phyloP scores from a whole-genome alignment of 2,797 vertebrate species.

The Xenentodon cancila region DNA sequence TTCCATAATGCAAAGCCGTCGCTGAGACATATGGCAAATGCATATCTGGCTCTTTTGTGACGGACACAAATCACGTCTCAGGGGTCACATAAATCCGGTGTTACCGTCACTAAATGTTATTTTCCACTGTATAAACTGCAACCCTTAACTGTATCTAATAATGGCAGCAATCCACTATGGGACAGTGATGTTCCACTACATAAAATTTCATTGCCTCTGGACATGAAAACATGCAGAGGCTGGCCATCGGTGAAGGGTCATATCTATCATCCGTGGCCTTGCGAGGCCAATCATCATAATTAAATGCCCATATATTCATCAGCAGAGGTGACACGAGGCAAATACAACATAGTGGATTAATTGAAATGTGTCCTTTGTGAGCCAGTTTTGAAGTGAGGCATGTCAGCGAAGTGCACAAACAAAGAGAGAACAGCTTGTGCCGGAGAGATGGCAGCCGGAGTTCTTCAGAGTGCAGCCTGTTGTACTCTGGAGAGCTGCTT shows the following conservation, averaged over 20 bases:
- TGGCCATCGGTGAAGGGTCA: slow-evolving; percentile 32
- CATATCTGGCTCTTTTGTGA: slow-evolving; percentile 12
- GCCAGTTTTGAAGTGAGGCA: slow-evolving; percentile 13
- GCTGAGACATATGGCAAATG: slow-evolving; percentile 17
- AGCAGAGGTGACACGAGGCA: slow-evolving; percentile 24
- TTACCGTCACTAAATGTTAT: slow-evolving; percentile 23
- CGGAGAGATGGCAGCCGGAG: background rate
- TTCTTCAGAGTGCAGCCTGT: slow-evolving; percentile 26
- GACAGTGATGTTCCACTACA: slow-evolving; percentile 25
- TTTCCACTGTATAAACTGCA: slow-evolving; percentile 28
- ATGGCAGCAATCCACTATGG: background rate
- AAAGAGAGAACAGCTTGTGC: slow-evolving; percentile 17
- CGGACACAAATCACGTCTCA: slow-evolving; percentile 19
- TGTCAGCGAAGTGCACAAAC: slow-evolving; percentile 16
- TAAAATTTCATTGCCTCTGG: slow-evolving; percentile 45
- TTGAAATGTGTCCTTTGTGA: slow-evolving; percentile 47
- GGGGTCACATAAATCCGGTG: slow-evolving; percentile 2
- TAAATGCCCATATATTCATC: slow-evolving; percentile 58
- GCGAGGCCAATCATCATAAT: slow-evolving; percentile 71
- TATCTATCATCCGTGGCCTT: slow-evolving; percentile 49
- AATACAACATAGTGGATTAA: slow-evolving; percentile 36
- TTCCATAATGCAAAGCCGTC: slow-evolving; percentile 40
- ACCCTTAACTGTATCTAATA: slow-evolving; percentile 32
- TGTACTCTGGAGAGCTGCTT: slow-evolving; percentile 21
- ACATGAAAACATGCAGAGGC: slow-evolving; percentile 49